These are phyloP conservation scores for Gulo gulo DNA, from an alignment of 2,113 vertebrate genomes.

Conservation along the genomic window DNA sequence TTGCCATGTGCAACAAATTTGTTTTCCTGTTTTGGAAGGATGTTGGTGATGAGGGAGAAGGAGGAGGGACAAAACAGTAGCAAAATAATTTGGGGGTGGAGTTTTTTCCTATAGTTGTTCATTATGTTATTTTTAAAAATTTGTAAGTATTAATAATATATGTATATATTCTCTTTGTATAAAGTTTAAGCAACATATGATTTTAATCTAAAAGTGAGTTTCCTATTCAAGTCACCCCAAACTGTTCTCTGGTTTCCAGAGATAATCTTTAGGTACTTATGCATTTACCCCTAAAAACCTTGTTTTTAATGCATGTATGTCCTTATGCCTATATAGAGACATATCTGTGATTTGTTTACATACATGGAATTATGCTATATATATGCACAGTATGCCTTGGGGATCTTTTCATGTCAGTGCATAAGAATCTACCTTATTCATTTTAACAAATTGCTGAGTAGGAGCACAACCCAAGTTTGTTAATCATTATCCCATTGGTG, in stretches of 20 bases:
- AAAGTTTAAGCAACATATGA: conserved; percentile 12
- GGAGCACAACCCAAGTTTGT: not conserved
- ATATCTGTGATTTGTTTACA: conserved; percentile 29
- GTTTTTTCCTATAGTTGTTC: not conserved
- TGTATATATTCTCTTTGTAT: not conserved
- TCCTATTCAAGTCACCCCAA: not conserved
- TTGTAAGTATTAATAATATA: not conserved
- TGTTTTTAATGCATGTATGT: not conserved
- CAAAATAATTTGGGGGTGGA: not conserved
- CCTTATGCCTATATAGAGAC: not conserved
- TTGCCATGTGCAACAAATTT: not conserved
- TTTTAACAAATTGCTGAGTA: not conserved
- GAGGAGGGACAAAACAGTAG: not conserved
- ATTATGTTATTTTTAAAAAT: not conserved
- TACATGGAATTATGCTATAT: not conserved
- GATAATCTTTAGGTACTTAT: not conserved
- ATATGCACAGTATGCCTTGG: not conserved
- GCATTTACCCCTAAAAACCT: not conserved
- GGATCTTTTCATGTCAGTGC: not conserved
- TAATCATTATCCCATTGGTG: not conserved
- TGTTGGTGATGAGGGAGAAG: not conserved
- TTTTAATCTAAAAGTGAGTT: conserved; percentile 13
- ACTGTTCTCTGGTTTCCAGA: not conserved
- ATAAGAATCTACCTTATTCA: conserved; percentile 14
- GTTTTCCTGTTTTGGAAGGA: not conserved